Evolutionary conservation across 2,888 invertebrate species (phyloP), one percentile per base, ranked within the genome.

Genomic region (Heliconius cydno): DNA sequence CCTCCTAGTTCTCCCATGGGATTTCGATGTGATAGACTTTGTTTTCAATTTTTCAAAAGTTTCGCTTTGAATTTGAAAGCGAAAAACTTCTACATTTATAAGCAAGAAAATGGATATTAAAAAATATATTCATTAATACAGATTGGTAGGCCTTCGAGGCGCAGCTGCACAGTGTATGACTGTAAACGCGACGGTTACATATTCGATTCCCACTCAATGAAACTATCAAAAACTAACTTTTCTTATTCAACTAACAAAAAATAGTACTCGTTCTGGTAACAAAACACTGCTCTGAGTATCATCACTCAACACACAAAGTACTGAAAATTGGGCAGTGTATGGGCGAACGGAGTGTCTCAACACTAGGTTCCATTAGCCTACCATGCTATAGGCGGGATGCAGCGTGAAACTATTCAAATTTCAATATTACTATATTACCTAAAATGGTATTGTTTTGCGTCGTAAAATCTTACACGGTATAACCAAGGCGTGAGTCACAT

Each of bases 401-500:
- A 63, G 2, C 63, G 63, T 63, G 12, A 63, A 63, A 10, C 3
- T 63, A 25, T 57, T 57, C 0, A 22, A 60, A 60, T 60, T n/a
- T 34, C 7, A 30, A 19, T 10, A 66, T 34, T 10, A 65, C 28
- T n/a, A 57, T 78, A 75, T 76, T 75, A 34, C 57, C 78, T 76
- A 76, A 74, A 73, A 70, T 57, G 77, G 75, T 77, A 46, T 74
- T 38, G 74, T 79, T 75, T 34, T 28, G 67, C 80, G 15, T 73
- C 80, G 81, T 73, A 70, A 76, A 78, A 80, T 78, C 81, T 76
- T 80, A 68, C 19, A 74, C 38, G 68, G 67, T 28, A 60, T 60
- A 60, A n/a, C 65, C 78, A 79, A 85, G 71, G 68, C 74, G 67
- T 84, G 85, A 85, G 76, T 85, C 85, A 85, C 70, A 80, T 80